Percentiles rank a stretch among this genome's conserved stretches.
Evolutionary conservation across 2,113 vertebrate genomes (phyloP).

Genomic region (Anarrhichthys ocellatus): DNA sequence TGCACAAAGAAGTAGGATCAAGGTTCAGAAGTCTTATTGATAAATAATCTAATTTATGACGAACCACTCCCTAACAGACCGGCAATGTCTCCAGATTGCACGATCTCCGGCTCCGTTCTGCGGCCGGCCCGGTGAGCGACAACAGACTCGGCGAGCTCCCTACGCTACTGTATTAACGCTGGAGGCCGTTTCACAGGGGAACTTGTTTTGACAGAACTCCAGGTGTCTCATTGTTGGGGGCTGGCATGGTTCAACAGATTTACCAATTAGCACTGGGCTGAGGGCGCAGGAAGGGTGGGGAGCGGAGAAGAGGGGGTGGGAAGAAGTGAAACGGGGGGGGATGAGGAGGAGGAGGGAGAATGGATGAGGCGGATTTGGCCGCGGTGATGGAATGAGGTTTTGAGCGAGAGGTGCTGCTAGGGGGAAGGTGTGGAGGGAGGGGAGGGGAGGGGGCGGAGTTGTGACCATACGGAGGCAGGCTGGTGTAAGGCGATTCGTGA

Average conservation of each 20-base stretch:
- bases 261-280: conserved; percentile 87
- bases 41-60: conserved; percentile 52
- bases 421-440: conserved; percentile 29
- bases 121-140: conserved; percentile 42
- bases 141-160: conserved; percentile 44
- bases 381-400: conserved; percentile 79
- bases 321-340: conserved; percentile 31
- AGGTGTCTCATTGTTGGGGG: conserved; percentile 88
- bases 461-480: conserved; percentile 52
- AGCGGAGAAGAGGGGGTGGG: conserved; percentile 40
- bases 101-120: conserved; percentile 5
- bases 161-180: conserved; percentile 74
- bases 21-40: conserved; percentile 34
- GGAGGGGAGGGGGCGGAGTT: not conserved
- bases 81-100: conserved; percentile 13
- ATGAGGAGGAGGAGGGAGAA: conserved; percentile 6
- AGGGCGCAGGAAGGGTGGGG: conserved; percentile 73
- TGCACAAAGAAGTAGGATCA: conserved; percentile 29
- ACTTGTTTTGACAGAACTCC: conserved; percentile 90
- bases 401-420: conserved; percentile 57
- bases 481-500: conserved; percentile 78
- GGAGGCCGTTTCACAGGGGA: conserved; percentile 83
- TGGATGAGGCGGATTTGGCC: conserved; percentile 53
- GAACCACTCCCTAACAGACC: conserved; percentile 22
- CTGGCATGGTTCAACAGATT: conserved; percentile 87